These are phyloP conservation scores for Trididemnum clinides DNA, from an alignment of 23 tunicate species.

Conservation along the genomic window DNA sequence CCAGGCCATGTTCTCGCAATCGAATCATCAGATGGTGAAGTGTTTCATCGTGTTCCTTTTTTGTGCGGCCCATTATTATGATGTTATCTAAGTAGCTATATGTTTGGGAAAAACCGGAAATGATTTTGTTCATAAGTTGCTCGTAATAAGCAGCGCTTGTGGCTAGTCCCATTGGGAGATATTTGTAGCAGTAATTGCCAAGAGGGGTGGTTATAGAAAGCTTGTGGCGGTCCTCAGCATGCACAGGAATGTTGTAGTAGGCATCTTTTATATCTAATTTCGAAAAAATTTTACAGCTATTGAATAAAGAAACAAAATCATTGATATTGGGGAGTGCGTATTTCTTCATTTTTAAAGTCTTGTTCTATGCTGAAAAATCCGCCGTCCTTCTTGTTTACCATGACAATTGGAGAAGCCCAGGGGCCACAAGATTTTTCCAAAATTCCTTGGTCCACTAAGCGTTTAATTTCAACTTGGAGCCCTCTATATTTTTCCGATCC, in stretches of 20 bases:
- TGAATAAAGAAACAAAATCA: neutral
- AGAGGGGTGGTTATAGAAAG: conserved; percentile 1
- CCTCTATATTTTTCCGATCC: too few relatives aligned
- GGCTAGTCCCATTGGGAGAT: conserved; percentile 1
- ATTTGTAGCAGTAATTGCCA: neutral
- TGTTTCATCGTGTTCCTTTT: neutral
- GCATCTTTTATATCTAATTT: neutral
- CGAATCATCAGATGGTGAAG: neutral
- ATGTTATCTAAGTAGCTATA: neutral
- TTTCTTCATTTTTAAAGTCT: neutral
- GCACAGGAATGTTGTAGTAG: conserved; percentile 6
- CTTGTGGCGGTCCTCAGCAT: neutral
- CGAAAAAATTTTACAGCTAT: neutral
- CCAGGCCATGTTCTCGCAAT: neutral
- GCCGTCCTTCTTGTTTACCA: too few relatives aligned
- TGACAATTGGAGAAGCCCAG: too few relatives aligned
- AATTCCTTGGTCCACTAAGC: too few relatives aligned
- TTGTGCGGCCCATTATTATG: neutral
- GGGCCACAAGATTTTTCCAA: too few relatives aligned
- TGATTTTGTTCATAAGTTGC: neutral
- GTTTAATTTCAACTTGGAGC: too few relatives aligned
- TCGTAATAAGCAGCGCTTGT: neutral
- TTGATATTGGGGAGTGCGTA: conserved; percentile 7
- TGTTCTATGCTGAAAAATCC: too few relatives aligned
- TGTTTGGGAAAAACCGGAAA: neutral